Percentiles rank a stretch among this genome's conserved stretches.
Evolutionary conservation across 2,888 invertebrate species (phyloP).

Genomic region (Callinectes sapidus): DNA sequence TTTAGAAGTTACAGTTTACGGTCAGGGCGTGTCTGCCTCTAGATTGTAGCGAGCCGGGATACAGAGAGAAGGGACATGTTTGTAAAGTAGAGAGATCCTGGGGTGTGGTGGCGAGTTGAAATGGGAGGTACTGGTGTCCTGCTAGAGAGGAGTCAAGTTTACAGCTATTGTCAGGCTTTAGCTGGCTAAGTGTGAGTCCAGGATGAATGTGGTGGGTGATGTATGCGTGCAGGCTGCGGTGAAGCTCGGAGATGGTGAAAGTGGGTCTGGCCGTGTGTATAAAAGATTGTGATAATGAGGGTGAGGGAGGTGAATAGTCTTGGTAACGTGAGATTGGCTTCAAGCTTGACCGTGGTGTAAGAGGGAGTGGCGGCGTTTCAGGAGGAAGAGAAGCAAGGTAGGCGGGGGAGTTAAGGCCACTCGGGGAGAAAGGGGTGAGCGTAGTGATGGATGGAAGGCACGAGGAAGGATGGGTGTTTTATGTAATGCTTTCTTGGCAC

Average conservation of each 20-base stretch:
- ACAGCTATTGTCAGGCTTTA: slow-evolving; percentile 20
- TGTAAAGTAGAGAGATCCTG: slow-evolving; percentile 13
- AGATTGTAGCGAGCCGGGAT: slow-evolving; percentile 2
- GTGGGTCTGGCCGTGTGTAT: background rate
- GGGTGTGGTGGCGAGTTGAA: slow-evolving; percentile 29
- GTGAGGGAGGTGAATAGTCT: slow-evolving; percentile 21
- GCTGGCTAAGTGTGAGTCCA: background rate
- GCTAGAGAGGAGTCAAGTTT: slow-evolving; percentile 5
- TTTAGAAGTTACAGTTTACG: slow-evolving; percentile 2
- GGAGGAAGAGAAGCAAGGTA: background rate
- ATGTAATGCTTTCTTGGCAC: slow-evolving; percentile 13
- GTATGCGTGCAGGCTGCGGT: slow-evolving; percentile 6
- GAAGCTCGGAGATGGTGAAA: slow-evolving; percentile 15
- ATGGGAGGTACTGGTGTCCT: background rate
- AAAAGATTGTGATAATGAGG: slow-evolving; percentile 40
- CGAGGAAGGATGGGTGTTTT: background rate
- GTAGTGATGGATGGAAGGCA: background rate
- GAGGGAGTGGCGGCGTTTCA: slow-evolving; percentile 9
- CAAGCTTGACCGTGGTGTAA: background rate
- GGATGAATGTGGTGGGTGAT: slow-evolving; percentile 38
- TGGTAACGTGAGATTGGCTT: slow-evolving; percentile 23
- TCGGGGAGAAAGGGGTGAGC: background rate
- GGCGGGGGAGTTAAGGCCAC: slow-evolving; percentile 11
- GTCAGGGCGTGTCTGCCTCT: background rate
- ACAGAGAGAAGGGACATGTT: slow-evolving; percentile 16